Percentiles rank a stretch among this genome's conserved stretches.
Evolutionary conservation across 2,888 invertebrate species (phyloP).

Genomic region (Blastobasis adustella): DNA sequence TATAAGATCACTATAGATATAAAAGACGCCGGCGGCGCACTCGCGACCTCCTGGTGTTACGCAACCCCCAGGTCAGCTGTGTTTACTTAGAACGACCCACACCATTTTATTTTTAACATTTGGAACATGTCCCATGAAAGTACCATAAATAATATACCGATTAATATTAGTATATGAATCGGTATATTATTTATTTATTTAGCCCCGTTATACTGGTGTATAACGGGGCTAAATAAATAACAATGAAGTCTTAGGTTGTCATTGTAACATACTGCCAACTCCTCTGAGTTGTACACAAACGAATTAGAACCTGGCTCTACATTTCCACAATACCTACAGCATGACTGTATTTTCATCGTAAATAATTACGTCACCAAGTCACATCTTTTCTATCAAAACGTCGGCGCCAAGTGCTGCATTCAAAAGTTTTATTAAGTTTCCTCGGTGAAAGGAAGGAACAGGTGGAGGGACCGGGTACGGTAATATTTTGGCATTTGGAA

Average conservation of each 20-base stretch:
- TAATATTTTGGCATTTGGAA: constrained; percentile 30
- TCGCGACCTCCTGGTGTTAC: no score
- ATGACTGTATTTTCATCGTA: background rate
- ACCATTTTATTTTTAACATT: no score
- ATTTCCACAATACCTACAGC: background rate
- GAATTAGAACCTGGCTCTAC: no score
- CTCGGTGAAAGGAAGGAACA: constrained; percentile 26
- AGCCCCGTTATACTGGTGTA: no score
- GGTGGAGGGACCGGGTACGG: constrained; percentile 16
- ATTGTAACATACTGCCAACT: background rate
- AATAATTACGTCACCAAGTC: background rate
- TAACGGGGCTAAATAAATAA: background rate
- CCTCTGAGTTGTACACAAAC: background rate
- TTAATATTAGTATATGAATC: no score
- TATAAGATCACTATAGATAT: no score
- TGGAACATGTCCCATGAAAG: no score
- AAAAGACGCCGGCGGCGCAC: no score
- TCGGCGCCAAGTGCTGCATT: constrained; percentile 36
- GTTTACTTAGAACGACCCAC: no score
- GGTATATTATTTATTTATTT: no score
- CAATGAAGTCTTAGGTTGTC: background rate
- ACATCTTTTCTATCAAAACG: constrained; percentile 20
- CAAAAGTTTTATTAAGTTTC: constrained; percentile 54
- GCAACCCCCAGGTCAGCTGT: no score
- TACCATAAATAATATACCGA: no score